Base-by-base conservation (phyloP, 2,888 invertebrate genomes). In the Lasioglossum pauxillum region DNA sequence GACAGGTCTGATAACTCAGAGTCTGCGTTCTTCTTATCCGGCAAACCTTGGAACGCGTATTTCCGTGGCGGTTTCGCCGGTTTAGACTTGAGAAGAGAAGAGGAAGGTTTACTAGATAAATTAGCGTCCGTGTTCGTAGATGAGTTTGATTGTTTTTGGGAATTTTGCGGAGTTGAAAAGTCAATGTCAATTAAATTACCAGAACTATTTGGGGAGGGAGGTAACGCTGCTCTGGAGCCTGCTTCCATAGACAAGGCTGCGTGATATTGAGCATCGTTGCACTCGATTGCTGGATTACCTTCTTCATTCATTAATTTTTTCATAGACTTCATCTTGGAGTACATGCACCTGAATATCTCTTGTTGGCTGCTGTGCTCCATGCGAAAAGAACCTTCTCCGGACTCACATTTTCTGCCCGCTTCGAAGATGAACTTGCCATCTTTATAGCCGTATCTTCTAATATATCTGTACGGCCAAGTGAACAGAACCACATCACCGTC, bases 401-500 rank as follows among this genome's bases (percentile, higher is more conserved):
- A 98, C 90, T 97, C 97, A 95, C 98, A 98, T 95, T 98, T 98
- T 83, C 98, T 96, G 0, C 98, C 98, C 35, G 98, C 98, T 96
- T 98, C 98, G 95, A 98, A 98, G 57, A 98, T 98, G 93, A 98
- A 98, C 95, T 97, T 98, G 69, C 98, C 98, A 94, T 97, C 97
- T 90, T 97, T 97, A 92, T 98, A 98, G n/a, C 98, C 98, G 95
- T 98, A 98, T 85, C 98, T 96, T 85, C 98, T 96, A 89, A 98
- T 98, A 93, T 97, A 98, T 90, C 97, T 96, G 94, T 98, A 98
- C 73, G 98, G 98, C 98, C 98, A 98, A 75, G 97, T 98, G 85
- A 97, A 98, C 91, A 97, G 95, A 35, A 97, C 95, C 90, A 97
- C 96, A 92, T 96, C 96, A 77, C 96, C 96, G 92, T 97, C 97